Percentiles rank a stretch among this genome's conserved stretches.
Conservation (phyloP, 2,113 vertebrate species). For the Prolemur simus region DNA sequence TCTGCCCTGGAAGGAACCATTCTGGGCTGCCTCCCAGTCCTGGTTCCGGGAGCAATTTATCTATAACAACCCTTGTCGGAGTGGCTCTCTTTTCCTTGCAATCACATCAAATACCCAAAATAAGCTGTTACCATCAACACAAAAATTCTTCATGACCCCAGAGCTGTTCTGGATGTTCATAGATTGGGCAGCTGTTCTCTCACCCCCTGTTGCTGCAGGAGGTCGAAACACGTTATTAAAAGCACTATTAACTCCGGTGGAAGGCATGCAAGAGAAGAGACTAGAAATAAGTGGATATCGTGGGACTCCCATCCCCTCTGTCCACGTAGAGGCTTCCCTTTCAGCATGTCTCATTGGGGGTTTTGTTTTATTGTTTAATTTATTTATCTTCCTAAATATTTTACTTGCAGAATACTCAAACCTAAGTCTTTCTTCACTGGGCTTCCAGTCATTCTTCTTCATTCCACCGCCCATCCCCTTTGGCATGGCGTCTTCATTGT, state of each 20-base stretch:
- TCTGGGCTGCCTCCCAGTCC: not conserved
- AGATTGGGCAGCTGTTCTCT: not conserved
- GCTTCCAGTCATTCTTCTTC: rapidly evolving
- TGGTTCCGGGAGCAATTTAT: no score
- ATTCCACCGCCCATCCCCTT: not conserved
- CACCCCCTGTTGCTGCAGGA: not conserved
- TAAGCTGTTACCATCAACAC: not conserved
- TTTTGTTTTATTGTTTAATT: no score
- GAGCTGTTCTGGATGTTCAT: not conserved
- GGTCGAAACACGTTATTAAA: not conserved
- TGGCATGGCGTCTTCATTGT: not conserved
- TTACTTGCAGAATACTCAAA: not conserved
- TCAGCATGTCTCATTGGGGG: no score
- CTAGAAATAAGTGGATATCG: not conserved
- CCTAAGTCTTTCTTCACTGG: rapidly evolving
- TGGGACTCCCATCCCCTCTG: rapidly evolving
- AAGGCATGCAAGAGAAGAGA: not conserved
- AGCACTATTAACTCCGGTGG: rapidly evolving
- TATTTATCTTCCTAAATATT: not conserved
- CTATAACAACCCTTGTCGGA: rapidly evolving
- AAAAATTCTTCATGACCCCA: no score
- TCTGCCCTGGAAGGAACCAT: not conserved
- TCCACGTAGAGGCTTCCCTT: no score
- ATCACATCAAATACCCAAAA: no score
- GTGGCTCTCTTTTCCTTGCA: not conserved